Conservation (phyloP, 2,888 invertebrate species). For the Melieria picta region DNA sequence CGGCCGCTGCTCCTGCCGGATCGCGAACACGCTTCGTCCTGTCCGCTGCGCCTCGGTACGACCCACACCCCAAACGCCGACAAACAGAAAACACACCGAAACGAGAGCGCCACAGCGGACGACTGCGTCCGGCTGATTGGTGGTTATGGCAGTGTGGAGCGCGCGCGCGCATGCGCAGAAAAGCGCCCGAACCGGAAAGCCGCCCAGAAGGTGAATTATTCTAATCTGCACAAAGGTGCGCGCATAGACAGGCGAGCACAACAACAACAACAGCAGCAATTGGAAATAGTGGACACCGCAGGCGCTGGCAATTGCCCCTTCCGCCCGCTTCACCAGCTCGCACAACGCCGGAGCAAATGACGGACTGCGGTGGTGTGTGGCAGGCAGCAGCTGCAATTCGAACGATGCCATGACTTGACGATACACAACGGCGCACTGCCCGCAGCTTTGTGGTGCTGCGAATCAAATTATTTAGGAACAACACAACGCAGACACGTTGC, state of each 20-base stretch:
- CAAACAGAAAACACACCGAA: background rate
- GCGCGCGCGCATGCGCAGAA: constrained; percentile 19
- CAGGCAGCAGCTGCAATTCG: constrained; percentile 39
- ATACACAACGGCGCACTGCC: constrained; percentile 18
- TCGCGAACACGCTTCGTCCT: background rate
- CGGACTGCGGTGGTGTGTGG: background rate
- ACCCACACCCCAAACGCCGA: background rate
- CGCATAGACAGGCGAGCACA: constrained; percentile 33
- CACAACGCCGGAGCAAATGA: too few species aligned
- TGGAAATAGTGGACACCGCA: constrained; percentile 44
- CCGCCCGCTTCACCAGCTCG: background rate
- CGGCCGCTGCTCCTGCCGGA: background rate
- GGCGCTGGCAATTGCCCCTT: constrained; percentile 41
- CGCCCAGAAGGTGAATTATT: constrained; percentile 51
- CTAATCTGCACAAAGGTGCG: constrained; percentile 51
- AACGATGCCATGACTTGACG: constrained; percentile 20
- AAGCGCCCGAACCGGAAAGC: constrained; percentile 29
- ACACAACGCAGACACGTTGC: background rate
- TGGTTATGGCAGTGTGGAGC: constrained; percentile 13
- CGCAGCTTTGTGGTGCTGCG: constrained; percentile 4
- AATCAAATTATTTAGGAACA: constrained; percentile 23
- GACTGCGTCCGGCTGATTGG: constrained; percentile 2
- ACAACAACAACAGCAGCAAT: constrained; percentile 27
- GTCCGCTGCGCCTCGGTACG: background rate
- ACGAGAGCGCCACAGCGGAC: constrained; percentile 11